Percentiles rank a stretch among this genome's conserved stretches.
Conservation (phyloP, 2,888 invertebrate species). For the Mesorhabditis belari region DNA sequence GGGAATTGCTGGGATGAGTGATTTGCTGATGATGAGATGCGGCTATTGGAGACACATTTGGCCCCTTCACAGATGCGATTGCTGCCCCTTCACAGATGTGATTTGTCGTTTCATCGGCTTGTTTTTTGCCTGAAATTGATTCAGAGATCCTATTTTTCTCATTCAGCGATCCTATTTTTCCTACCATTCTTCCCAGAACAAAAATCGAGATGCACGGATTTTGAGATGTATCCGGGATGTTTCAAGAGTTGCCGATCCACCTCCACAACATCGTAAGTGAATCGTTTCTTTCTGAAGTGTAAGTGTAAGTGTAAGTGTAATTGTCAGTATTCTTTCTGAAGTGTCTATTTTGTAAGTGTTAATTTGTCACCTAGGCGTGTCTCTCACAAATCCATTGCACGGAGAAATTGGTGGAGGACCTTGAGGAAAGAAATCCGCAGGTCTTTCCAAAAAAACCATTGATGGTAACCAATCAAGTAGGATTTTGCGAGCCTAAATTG, state of each 20-base stretch:
- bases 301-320: too few relatives aligned
- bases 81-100: too few relatives aligned
- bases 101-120: too few relatives aligned
- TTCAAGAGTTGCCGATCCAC: neutral
- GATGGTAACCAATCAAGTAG: slow-evolving; percentile 43
- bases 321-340: too few relatives aligned
- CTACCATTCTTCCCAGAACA: slow-evolving; percentile 10
- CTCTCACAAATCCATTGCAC: neutral
- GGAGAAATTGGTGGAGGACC: neutral
- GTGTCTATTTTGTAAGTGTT: neutral
- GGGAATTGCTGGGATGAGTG: too few relatives aligned
- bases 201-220: slow-evolving; percentile 19
- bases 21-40: neutral
- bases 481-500: slow-evolving; percentile 28
- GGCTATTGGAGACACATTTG: neutral
- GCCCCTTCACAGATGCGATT: too few relatives aligned
- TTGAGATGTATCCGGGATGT: neutral
- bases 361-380: neutral
- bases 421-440: slow-evolving; percentile 22
- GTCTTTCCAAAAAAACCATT: slow-evolving; percentile 43
- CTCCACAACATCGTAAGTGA: neutral
- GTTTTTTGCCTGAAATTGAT: neutral
- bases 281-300: neutral
- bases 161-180: neutral
- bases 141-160: neutral